Base-by-base conservation (phyloP, 2,113 vertebrate species). In the Leucopsar rothschildi region DNA sequence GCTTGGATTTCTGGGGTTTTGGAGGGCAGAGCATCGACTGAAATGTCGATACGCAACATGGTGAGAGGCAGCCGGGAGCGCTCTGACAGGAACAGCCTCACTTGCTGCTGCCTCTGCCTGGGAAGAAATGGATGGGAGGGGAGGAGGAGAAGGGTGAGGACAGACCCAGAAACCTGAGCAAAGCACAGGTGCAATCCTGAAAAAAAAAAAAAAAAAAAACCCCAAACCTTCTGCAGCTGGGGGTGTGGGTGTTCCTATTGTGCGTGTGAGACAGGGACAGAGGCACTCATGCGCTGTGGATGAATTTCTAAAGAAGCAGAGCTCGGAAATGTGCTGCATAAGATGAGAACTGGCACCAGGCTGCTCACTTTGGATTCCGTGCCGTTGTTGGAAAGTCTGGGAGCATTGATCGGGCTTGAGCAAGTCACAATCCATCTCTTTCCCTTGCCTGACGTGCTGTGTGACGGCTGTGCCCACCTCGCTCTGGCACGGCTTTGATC, bases 31-130 rank as follows among this genome's bases (percentile, higher is more conserved):
- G 82, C 66, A 37, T 76, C 65, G 83, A 53, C 79, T 81, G 88
- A 86, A 92, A 95, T 95, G 88, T 95, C 47, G 57, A 79, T 69
- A 69, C 69, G 82, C 81, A 95, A 68, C 91, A 89, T 95, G 93
- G 90, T 87, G 87, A 94, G 76, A 77, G 49, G 66, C 57, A 85
- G 87, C 75, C 65, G 18, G 78, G 72, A 89, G 72, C 29, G 13
- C 88, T 87, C 86, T 82, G 88, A 66, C 65, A 70, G 84, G 88
- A 86, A 72, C 55, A 64, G 70, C 21, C 81, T 94, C 44, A 5
- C 89, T 95, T 63, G 37, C 88, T 86, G 76, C 29, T 87, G 69
- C 82, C 40, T 12, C 49, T 77, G 60, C 75, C 76, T 70, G 21
- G 5, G 4, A 40, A 11, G 39, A 76, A 57, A 71, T 59, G 82